Evolutionary conservation across 2,797 vertebrate species (phyloP).

Genomic region (Paedocypris micromegethes): DNA sequence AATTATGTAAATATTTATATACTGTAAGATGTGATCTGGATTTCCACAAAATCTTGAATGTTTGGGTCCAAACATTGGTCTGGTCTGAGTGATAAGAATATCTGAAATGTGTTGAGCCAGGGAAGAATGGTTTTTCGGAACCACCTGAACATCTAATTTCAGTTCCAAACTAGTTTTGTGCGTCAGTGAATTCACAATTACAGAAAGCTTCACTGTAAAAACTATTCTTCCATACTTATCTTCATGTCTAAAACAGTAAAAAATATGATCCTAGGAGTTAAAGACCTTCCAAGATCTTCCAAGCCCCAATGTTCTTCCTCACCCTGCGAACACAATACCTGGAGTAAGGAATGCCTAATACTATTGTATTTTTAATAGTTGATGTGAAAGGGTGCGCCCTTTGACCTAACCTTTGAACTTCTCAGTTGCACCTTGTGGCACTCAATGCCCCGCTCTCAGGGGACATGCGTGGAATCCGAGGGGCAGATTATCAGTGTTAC

Average conservation of each 20-base stretch:
- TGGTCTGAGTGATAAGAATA: no score
- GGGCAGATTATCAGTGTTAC: constrained; percentile 90
- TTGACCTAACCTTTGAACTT: neutral
- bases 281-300: constrained; percentile 27
- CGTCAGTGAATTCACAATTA: no score
- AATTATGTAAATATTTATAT: no score
- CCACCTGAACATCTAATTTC: no score
- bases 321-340: constrained; percentile 20
- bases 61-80: no score
- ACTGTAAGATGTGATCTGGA: no score
- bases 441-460: constrained; percentile 82
- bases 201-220: no score
- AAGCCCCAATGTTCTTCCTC: constrained; percentile 36
- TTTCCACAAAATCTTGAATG: no score
- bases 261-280: constrained; percentile 35
- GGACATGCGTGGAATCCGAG: constrained; percentile 75
- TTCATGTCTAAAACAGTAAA: constrained; percentile 42
- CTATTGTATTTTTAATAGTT: constrained; percentile 8
- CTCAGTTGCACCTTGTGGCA: constrained; percentile 85
- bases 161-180: no score
- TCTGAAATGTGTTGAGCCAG: no score
- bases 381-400: neutral
- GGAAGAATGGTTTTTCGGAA: no score
- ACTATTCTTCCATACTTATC: neutral
- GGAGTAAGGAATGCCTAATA: constrained; percentile 38